Evolutionary conservation across 2,797 vertebrate genomes (phyloP).

Genomic region (Nannoperca obscura): DNA sequence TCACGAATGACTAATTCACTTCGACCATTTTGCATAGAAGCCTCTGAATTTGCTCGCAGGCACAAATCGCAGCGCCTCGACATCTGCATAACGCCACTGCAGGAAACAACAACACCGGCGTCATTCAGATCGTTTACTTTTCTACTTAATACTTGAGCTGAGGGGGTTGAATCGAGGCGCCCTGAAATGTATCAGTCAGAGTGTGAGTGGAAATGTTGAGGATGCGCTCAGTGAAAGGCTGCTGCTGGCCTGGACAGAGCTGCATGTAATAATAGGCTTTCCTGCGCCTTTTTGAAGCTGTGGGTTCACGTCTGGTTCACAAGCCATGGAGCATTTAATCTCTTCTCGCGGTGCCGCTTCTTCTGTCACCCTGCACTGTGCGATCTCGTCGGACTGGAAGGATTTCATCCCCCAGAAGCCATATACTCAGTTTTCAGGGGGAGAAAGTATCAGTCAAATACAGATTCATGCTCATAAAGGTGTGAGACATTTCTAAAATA

Average conservation of each 20-base stretch:
- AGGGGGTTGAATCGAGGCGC: conserved; percentile 1
- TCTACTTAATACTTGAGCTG: not conserved
- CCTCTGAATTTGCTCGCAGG: conserved; percentile 43
- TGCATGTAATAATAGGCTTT: conserved; percentile 38
- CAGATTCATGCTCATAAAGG: not conserved
- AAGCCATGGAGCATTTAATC: conserved; percentile 43
- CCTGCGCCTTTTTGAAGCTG: conserved; percentile 43
- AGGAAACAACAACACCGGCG: not conserved
- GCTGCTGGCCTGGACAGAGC: conserved; percentile 7
- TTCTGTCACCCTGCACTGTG: conserved; percentile 22
- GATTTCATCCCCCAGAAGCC: conserved; percentile 36
- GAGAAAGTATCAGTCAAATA: not conserved
- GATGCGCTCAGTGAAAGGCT: conserved; percentile 17
- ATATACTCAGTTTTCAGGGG: not conserved
- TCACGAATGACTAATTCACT: conserved; percentile 69
- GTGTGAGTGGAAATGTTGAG: not conserved
- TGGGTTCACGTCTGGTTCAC: conserved; percentile 55
- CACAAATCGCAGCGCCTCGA: conserved; percentile 23
- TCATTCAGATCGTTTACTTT: conserved; percentile 28
- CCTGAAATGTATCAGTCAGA: not conserved
- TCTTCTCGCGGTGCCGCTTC: conserved; percentile 29
- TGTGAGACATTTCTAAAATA: conserved; percentile 1
- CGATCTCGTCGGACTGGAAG: conserved; percentile 7
- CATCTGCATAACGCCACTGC: conserved; percentile 34
- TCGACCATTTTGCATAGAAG: conserved; percentile 52